phyloP scores from a whole-genome alignment of 2,888 invertebrate species.

The Harpalus rufipes region DNA sequence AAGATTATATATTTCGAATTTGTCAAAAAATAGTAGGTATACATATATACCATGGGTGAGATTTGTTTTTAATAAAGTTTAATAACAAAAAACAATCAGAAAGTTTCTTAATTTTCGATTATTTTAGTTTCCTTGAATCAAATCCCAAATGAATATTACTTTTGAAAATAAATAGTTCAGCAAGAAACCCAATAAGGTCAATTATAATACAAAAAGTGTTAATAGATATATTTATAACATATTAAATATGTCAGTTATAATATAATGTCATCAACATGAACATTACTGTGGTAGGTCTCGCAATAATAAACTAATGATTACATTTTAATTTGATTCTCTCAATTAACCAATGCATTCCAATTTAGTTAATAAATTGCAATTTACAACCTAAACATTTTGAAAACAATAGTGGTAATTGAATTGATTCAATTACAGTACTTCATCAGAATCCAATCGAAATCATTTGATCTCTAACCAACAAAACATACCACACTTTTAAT shows the following conservation, averaged over 20 bases:
- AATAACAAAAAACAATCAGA: too few relatives aligned
- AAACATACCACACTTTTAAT: neutral
- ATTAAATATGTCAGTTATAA: neutral
- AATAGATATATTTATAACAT: neutral
- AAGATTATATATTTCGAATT: too few relatives aligned
- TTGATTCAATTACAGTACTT: neutral
- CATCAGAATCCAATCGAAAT: neutral
- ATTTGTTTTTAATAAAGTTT: too few relatives aligned
- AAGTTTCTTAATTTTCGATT: too few relatives aligned
- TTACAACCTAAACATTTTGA: neutral
- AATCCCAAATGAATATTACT: too few relatives aligned
- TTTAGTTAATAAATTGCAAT: neutral
- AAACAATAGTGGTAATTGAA: neutral
- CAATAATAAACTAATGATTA: neutral
- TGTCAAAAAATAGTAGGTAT: too few relatives aligned
- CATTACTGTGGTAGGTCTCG: neutral
- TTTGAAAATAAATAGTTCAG: too few relatives aligned
- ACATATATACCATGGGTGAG: too few relatives aligned
- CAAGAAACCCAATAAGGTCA: too few relatives aligned
- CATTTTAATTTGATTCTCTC: neutral
- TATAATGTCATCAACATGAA: neutral
- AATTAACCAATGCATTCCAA: constrained; percentile 6
- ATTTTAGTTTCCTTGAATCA: too few relatives aligned
- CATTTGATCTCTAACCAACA: neutral
- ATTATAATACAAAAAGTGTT: too few relatives aligned